These are phyloP conservation scores for Drosophila meridiana DNA, from an alignment of 2,888 invertebrate species.

Conservation along the genomic window DNA sequence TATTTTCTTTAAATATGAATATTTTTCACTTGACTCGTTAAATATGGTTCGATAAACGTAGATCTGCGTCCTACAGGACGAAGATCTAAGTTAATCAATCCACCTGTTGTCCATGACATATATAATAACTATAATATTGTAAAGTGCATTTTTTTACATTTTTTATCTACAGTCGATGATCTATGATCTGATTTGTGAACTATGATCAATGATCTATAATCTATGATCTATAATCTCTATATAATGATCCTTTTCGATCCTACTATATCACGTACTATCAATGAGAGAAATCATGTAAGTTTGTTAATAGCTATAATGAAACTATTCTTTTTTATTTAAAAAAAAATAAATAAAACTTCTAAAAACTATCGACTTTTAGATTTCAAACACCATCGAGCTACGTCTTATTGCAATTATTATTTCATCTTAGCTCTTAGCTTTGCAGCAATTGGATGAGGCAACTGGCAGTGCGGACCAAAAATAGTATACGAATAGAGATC, in stretches of 20 bases:
- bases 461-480: conserved; percentile 27
- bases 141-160: background rate
- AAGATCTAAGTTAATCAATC: too few relatives aligned
- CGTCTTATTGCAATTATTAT: background rate
- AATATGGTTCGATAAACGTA: too few relatives aligned
- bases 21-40: background rate
- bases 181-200: background rate
- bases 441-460: background rate
- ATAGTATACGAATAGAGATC: conserved; percentile 37
- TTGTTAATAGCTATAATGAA: too few relatives aligned
- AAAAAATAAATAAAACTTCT: too few relatives aligned
- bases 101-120: too few relatives aligned
- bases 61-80: too few relatives aligned
- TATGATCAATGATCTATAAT: background rate
- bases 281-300: too few relatives aligned
- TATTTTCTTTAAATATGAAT: background rate
- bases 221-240: background rate
- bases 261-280: too few relatives aligned
- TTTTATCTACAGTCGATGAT: background rate
- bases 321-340: too few relatives aligned
- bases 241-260: too few relatives aligned
- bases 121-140: background rate
- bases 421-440: background rate
- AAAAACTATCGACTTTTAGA: too few relatives aligned
- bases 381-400: background rate